These are phyloP conservation scores for Microtus oregoni DNA, from an alignment of 2,113 vertebrate species.

Conservation along the genomic window DNA sequence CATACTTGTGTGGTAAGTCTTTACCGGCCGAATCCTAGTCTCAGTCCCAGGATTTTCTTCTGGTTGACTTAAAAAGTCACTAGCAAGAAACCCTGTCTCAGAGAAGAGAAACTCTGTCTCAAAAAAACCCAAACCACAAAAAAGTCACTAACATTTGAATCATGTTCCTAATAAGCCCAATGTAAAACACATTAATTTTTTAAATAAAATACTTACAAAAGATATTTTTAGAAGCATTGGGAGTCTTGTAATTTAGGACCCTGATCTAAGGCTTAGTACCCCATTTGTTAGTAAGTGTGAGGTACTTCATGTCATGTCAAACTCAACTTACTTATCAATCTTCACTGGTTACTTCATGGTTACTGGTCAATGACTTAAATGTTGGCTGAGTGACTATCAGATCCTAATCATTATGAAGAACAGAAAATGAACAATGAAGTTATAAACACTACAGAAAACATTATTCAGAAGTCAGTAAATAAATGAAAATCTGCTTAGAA, in stretches of 20 bases:
- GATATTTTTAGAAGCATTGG: not conserved
- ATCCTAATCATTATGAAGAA: not conserved
- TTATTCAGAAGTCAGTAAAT: slow-evolving; percentile 34
- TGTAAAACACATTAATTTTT: not conserved
- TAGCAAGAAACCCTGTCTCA: not conserved
- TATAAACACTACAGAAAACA: not conserved
- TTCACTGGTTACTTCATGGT: not conserved
- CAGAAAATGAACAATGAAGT: not conserved
- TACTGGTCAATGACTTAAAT: not conserved
- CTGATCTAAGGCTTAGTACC: not conserved
- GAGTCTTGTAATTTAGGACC: not conserved
- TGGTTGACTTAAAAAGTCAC: not conserved
- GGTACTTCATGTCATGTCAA: not conserved
- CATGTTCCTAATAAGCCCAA: not conserved
- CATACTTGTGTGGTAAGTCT: not conserved
- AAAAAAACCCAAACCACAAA: not conserved
- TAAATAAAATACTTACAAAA: slow-evolving; percentile 12
- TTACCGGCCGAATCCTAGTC: not conserved
- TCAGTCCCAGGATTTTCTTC: not conserved
- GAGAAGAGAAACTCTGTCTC: too few species aligned
- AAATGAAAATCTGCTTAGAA: slow-evolving; percentile 24
- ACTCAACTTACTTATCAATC: not conserved
- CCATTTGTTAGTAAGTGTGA: slow-evolving; percentile 1
- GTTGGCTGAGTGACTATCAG: not conserved
- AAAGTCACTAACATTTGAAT: not conserved